Evolutionary conservation across 2,797 vertebrate species (phyloP), one percentile per base, ranked within the genome.

Genomic region (Monodelphis domestica): DNA sequence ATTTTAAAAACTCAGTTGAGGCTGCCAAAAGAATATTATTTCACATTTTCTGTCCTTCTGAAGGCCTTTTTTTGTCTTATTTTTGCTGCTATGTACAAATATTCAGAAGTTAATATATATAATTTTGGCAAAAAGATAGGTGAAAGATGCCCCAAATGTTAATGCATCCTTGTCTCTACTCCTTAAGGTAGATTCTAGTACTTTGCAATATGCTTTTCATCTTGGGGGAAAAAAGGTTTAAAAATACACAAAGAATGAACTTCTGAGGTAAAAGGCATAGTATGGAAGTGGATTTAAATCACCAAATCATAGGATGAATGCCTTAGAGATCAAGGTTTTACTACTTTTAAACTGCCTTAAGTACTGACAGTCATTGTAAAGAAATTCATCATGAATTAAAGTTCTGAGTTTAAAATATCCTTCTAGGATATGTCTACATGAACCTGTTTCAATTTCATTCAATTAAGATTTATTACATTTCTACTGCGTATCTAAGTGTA

Each of bases 281-380:
- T 91, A 12, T 89, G 52, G 24, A 91, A 87, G 30, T 88, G 51
- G 94, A 90, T 91, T 52, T 94, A 89, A 94, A 89, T 94, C 54
- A 91, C 12, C 90, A n/a, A 90, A 89, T 90, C n/a, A 91, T 14
- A 93, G 33, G 91, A 87, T 94, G 70, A 84, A 84, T 50, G 24
- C 38, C 10, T 91, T 90, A 94, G 93, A 94, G 54, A 91, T 88
- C 28, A 94, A 90, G 88, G 90, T 63, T 88, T 93, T 12, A 93
- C 15, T 90, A 7, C 33, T 56, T 93, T 55, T 26, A 33, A 52
- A 89, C 33, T 89, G 10, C 38, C 45, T 93, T 93, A 54, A 90
- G 53, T 94, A 53, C 59, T 89, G 95, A 91, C 78, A 95, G 53
- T 90, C 54, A 93, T 78, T 63, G 57, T 1, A 90, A 88, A 21